Percentiles rank a stretch among this genome's conserved stretches.
These are phyloP conservation scores for Epizoanthus rinbou DNA, from an alignment of 92 coral and sea anemone species.

Conservation along the genomic window DNA sequence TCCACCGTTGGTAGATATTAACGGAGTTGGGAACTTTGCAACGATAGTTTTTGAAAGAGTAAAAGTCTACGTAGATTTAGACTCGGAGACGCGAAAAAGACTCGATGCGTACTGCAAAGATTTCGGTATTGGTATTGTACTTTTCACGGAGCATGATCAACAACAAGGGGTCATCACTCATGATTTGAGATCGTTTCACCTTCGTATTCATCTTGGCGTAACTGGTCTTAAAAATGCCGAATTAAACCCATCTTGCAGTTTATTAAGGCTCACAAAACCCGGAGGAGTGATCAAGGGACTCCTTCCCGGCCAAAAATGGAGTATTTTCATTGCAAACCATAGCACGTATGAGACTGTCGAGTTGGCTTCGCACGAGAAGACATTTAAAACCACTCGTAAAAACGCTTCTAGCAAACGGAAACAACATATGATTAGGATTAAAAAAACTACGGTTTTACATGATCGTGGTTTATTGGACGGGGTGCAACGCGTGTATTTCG, in stretches of 20 bases:
- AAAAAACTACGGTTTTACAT: slow-evolving; percentile 65
- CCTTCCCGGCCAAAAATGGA: slow-evolving; percentile 70
- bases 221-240: slow-evolving; percentile 67
- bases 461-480: slow-evolving; percentile 87
- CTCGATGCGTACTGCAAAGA: slow-evolving; percentile 74
- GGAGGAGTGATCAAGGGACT: slow-evolving; percentile 75
- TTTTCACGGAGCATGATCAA: slow-evolving; percentile 73
- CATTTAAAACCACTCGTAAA: not conserved
- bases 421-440: not conserved
- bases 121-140: slow-evolving; percentile 73
- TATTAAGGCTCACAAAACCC: slow-evolving; percentile 77
- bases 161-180: slow-evolving; percentile 34
- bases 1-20: slow-evolving; percentile 59
- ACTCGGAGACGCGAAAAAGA: slow-evolving; percentile 48
- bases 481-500: slow-evolving; percentile 86
- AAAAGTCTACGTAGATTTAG: slow-evolving; percentile 65
- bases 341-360: slow-evolving; percentile 82
- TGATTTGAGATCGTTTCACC: slow-evolving; percentile 46
- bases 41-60: slow-evolving; percentile 85
- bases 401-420: not conserved
- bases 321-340: slow-evolving; percentile 70
- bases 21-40: slow-evolving; percentile 63
- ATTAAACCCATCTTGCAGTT: slow-evolving; percentile 70
- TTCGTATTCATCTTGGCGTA: slow-evolving; percentile 57
- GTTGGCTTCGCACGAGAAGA: slow-evolving; percentile 51